A percentile compares a stretch with the other conserved stretches of the same genome.
Conservation (phyloP, 2,113 vertebrate species). For the Uria aalge region DNA sequence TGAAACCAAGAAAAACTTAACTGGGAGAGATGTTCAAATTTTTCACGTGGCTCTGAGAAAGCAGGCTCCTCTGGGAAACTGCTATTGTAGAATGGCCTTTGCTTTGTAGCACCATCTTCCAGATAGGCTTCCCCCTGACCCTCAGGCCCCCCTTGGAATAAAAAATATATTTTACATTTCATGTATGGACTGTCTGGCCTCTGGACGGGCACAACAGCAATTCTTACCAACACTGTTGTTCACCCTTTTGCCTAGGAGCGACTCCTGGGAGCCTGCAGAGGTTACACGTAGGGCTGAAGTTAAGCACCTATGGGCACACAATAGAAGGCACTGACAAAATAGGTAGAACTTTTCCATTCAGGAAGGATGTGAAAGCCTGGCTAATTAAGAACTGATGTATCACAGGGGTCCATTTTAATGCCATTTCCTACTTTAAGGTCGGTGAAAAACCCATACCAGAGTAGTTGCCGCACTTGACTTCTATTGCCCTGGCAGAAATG, state of each 20-base stretch:
- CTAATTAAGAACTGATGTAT: neutral
- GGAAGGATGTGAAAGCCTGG: neutral
- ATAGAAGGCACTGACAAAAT: neutral
- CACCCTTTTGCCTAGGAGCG: neutral
- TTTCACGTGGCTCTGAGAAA: neutral
- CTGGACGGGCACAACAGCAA: neutral
- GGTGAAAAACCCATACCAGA: neutral
- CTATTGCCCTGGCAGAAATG: neutral
- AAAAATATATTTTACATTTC: neutral
- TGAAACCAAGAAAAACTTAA: neutral
- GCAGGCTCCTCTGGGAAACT: neutral
- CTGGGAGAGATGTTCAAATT: neutral
- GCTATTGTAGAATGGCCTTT: neutral
- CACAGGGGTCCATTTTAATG: neutral
- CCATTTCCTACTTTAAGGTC: neutral
- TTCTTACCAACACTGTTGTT: neutral
- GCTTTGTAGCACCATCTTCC: neutral
- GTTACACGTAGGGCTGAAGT: fast-evolving
- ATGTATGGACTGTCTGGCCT: neutral
- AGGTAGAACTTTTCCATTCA: neutral
- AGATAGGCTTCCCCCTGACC: neutral
- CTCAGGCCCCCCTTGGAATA: neutral
- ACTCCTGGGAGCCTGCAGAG: neutral
- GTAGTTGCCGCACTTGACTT: neutral
- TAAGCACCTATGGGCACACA: neutral